phyloP scores from a whole-genome alignment of 1,140 invertebrate species.

The Phymastichus coffea region DNA sequence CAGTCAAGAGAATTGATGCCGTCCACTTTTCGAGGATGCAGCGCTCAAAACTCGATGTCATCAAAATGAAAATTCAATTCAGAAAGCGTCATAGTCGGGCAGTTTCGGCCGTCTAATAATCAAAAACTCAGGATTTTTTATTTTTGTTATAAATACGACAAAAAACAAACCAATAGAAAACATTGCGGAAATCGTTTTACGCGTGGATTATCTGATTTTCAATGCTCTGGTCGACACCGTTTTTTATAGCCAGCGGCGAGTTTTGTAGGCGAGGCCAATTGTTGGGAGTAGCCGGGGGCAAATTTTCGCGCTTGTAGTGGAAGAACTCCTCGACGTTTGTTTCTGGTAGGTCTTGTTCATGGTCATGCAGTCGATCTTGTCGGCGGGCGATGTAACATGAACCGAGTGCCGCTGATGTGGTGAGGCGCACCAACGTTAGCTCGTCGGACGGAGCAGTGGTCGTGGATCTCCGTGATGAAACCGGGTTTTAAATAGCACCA shows the following conservation, averaged over 20 bases:
- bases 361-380: constrained; percentile 56
- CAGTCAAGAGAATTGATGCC: too few species aligned
- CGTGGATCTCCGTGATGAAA: constrained; percentile 63
- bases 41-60: too few species aligned
- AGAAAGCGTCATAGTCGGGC: too few species aligned
- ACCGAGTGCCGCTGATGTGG: constrained; percentile 68
- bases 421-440: constrained; percentile 67
- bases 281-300: neutral
- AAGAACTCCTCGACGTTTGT: constrained; percentile 60
- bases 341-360: constrained; percentile 56
- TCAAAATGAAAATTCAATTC: too few species aligned
- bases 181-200: too few species aligned
- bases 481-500: constrained; percentile 80
- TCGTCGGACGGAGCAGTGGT: constrained; percentile 53
- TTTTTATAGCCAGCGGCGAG: neutral
- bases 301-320: constrained; percentile 48
- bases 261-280: neutral
- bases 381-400: constrained; percentile 75
- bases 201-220: constrained; percentile 3
- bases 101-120: too few species aligned
- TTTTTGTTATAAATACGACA: too few species aligned
- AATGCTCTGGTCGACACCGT: neutral
- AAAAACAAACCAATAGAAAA: too few species aligned
- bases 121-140: too few species aligned
- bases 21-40: too few species aligned